Conservation (phyloP, 2,113 vertebrate genomes). For the Marmota monax region DNA sequence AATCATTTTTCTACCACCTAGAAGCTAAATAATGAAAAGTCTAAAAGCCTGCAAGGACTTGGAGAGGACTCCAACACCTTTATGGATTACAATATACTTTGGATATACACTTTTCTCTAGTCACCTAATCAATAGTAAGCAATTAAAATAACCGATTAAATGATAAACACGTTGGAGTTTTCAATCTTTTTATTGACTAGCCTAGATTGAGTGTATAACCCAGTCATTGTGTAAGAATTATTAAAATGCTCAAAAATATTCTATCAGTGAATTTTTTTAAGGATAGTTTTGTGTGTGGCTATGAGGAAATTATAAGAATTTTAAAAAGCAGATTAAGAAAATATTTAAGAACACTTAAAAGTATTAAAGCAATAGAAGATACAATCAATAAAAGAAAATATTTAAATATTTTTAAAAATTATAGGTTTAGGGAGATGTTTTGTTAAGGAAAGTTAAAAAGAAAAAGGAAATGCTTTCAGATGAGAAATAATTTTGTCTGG, state of each 20-base stretch:
- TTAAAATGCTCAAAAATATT: not conserved
- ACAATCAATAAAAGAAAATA: too few species aligned
- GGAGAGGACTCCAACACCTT: not conserved
- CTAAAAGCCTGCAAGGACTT: not conserved
- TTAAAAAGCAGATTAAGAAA: not conserved
- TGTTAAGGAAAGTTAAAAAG: too few species aligned
- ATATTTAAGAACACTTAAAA: not conserved
- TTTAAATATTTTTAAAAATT: too few species aligned
- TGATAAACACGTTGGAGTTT: slow-evolving; percentile 9
- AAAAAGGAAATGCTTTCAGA: too few species aligned
- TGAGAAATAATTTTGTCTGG: too few species aligned
- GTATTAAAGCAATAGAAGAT: too few species aligned
- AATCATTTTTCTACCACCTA: not conserved
- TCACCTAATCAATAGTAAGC: slow-evolving; percentile 66
- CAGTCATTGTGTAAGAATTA: not conserved
- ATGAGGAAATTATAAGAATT: not conserved
- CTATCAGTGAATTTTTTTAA: not conserved
- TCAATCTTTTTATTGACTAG: slow-evolving; percentile 54
- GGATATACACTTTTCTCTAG: not conserved
- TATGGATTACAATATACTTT: slow-evolving; percentile 48
- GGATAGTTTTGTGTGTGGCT: not conserved
- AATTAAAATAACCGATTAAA: slow-evolving; percentile 65
- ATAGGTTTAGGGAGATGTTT: too few species aligned
- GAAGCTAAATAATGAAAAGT: slow-evolving; percentile 54
- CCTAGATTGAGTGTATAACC: not conserved